Conservation (phyloP, 2,797 vertebrate species). For the Micrastur ruficollis region DNA sequence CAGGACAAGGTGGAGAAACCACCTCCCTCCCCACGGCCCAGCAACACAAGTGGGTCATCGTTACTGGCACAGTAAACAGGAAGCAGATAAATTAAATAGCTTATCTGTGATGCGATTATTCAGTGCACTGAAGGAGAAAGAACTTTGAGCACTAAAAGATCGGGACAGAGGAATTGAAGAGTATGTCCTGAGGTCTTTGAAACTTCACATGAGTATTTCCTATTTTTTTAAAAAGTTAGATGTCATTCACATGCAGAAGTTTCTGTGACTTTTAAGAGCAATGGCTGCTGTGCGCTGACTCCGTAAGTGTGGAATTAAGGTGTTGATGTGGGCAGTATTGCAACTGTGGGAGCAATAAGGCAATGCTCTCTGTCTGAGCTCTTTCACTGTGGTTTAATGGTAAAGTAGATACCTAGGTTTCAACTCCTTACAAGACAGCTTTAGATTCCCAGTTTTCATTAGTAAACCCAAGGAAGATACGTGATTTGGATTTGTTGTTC, state of each 20-base stretch:
- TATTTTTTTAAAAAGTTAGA: neutral
- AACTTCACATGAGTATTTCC: neutral
- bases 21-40: neutral
- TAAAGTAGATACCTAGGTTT: neutral
- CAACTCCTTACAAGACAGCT: neutral
- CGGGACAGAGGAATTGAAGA: neutral
- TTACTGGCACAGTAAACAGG: neutral
- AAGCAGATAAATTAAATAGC: neutral
- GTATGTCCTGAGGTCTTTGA: neutral
- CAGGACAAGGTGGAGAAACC: neutral
- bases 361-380: neutral
- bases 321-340: neutral
- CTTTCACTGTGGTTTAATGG: neutral
- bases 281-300: neutral
- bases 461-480: neutral
- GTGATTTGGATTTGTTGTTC: constrained; percentile 32
- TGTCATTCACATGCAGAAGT: neutral
- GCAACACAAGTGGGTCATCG: neutral
- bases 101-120: neutral
- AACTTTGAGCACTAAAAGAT: neutral
- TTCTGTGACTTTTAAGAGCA: neutral
- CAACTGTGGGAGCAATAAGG: neutral
- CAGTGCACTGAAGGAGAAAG: neutral
- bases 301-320: neutral
- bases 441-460: constrained; percentile 1